A percentile compares a stretch with the other conserved stretches of the same genome.
These are phyloP conservation scores for Burhinus oedicnemus DNA, from an alignment of 2,113 vertebrate species.

Conservation along the genomic window DNA sequence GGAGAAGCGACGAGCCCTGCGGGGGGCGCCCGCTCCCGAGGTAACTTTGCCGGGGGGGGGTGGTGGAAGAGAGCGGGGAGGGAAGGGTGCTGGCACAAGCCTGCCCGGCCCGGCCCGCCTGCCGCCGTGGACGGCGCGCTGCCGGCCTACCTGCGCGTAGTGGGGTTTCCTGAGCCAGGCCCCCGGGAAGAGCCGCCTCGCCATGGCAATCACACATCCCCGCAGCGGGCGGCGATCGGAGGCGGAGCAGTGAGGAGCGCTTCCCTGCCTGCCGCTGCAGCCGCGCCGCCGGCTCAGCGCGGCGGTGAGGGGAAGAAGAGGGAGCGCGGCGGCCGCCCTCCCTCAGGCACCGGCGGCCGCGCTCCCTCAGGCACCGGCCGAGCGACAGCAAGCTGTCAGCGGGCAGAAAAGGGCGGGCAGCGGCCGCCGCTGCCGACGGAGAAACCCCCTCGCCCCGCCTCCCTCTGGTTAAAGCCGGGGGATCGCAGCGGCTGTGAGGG, in stretches of 20 bases:
- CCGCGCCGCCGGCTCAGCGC: neutral
- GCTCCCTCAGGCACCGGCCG: neutral
- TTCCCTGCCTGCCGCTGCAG: constrained; percentile 29
- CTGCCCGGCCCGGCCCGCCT: neutral
- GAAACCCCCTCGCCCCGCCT: neutral
- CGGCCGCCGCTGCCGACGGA: neutral
- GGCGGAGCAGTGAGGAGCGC: constrained; percentile 26
- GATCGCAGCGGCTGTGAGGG: neutral
- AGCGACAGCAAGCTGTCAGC: neutral
- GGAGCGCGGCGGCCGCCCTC: neutral
- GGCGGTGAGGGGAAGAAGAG: neutral
- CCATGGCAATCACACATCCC: constrained; percentile 91
- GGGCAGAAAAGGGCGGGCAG: neutral
- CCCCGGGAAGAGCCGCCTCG: constrained; percentile 85
- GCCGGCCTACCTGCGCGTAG: constrained; percentile 85
- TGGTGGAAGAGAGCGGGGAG: neutral
- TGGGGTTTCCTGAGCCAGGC: constrained; percentile 84
- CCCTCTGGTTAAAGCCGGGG: neutral
- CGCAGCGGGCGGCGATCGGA: constrained; percentile 58
- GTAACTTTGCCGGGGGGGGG: neutral
- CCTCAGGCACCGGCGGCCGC: neutral
- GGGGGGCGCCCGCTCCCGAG: neutral
- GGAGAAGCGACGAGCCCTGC: neutral
- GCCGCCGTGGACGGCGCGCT: neutral
- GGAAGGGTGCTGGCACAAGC: neutral